Evolutionary conservation across 2,888 invertebrate species (phyloP).

Genomic region (Liopterus haemorrhoidalis): DNA sequence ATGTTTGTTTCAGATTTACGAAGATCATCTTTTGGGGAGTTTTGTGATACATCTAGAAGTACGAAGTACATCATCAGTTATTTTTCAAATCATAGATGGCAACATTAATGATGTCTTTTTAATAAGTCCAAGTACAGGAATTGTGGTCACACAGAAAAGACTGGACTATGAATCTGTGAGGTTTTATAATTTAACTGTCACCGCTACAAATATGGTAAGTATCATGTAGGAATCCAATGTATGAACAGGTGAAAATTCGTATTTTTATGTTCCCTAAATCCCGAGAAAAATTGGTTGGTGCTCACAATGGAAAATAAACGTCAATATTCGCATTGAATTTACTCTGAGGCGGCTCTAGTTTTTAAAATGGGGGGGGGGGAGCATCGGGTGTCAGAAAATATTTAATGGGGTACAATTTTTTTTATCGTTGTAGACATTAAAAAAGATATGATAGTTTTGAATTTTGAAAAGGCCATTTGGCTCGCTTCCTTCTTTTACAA

Average conservation of each 20-base stretch:
- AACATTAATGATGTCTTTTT: conserved; percentile 67
- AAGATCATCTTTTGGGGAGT: conserved; percentile 76
- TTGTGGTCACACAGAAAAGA: conserved; percentile 66
- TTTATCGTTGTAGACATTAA: too few species aligned
- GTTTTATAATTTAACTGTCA: conserved; percentile 75
- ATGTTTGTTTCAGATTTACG: conserved; percentile 56
- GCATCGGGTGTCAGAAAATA: too few species aligned
- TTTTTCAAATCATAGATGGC: conserved; percentile 72
- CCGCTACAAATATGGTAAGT: conserved; percentile 80
- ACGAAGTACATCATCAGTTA: conserved; percentile 70
- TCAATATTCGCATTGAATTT: too few species aligned
- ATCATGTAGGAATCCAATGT: too few species aligned
- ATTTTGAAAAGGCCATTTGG: too few species aligned
- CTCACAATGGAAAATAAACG: conserved; percentile 2
- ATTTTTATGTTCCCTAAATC: too few species aligned
- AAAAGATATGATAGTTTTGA: too few species aligned
- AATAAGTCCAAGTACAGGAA: conserved; percentile 81
- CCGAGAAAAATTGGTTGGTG: too few species aligned
- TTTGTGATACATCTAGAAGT: conserved; percentile 74
- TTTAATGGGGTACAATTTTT: too few species aligned
- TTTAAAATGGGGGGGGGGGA: too few species aligned
- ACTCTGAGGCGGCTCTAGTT: conserved; percentile 4
- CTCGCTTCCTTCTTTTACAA: too few species aligned
- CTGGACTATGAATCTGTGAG: conserved; percentile 75
- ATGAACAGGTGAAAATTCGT: too few species aligned